Evolutionary conservation across 2,113 vertebrate genomes (phyloP).

Genomic region (Elephas maximus): DNA sequence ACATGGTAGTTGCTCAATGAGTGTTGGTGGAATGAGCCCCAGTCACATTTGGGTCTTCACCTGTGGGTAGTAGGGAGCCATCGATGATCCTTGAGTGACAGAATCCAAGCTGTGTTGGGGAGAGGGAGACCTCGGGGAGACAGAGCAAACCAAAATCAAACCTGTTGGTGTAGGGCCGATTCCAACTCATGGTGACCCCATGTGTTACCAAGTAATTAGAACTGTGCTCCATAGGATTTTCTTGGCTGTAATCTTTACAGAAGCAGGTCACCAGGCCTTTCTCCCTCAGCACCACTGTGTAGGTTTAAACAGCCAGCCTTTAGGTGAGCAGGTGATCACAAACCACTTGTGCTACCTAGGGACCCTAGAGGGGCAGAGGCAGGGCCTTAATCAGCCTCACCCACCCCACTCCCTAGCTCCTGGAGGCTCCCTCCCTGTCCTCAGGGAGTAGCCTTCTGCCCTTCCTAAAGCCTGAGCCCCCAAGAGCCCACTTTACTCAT

Average conservation of each 20-base stretch:
- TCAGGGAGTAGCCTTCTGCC: background rate
- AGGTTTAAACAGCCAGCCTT: background rate
- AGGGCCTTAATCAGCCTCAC: background rate
- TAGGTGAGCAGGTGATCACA: background rate
- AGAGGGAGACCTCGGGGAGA: background rate
- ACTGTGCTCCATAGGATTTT: background rate
- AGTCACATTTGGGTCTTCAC: background rate
- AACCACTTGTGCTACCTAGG: too few species aligned
- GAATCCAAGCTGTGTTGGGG: background rate
- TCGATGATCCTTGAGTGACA: background rate
- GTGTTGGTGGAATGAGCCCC: background rate
- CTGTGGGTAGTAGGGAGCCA: background rate
- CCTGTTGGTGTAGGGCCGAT: background rate
- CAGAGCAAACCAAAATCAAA: background rate
- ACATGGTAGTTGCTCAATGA: background rate
- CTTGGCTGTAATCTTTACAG: background rate
- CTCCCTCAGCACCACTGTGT: background rate
- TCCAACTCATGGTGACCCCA: background rate
- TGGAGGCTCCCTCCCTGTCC: background rate
- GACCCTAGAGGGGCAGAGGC: background rate
- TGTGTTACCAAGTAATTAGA: background rate
- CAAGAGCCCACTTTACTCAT: background rate
- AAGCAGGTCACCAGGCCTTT: background rate
- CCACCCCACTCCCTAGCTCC: background rate
- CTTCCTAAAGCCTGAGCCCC: background rate